Conservation (phyloP, 2,797 vertebrate genomes). For the Tapera naevia region DNA sequence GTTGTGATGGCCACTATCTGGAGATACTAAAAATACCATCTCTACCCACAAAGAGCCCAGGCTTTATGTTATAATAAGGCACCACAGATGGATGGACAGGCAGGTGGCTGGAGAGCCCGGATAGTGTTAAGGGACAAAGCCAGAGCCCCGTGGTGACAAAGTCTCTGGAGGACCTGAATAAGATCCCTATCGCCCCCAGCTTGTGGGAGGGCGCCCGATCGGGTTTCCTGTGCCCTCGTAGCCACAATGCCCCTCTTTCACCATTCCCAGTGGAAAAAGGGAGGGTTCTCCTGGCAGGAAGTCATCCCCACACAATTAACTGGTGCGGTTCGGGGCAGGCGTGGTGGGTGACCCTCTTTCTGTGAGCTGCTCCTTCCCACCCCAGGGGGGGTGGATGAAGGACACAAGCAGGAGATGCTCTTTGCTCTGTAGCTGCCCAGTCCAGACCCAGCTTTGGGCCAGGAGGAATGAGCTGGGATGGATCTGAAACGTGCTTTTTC, state of each 20-base stretch:
- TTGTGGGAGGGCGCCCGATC: background rate
- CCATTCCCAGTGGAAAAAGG: fast-evolving
- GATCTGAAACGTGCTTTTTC: fast-evolving
- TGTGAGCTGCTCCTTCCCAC: fast-evolving
- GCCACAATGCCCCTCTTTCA: background rate
- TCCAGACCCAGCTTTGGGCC: fast-evolving
- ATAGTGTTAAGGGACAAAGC: background rate
- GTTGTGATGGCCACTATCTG: background rate
- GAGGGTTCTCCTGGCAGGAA: background rate
- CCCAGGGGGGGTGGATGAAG: fast-evolving
- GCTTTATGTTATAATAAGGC: background rate
- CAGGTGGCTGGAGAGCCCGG: background rate
- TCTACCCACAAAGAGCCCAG: background rate
- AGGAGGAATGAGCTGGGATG: fast-evolving
- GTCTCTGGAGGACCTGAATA: background rate
- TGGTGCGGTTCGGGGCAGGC: background rate
- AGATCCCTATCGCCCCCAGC: background rate
- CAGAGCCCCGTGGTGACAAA: background rate
- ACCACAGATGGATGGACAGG: background rate
- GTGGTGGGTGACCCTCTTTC: fast-evolving
- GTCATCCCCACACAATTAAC: fast-evolving
- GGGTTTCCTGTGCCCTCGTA: background rate
- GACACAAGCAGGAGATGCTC: background rate
- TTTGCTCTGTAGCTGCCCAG: fast-evolving
- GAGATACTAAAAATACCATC: background rate